phyloP scores from a whole-genome alignment of 2,888 invertebrate species.

The Sepiola atlantica region DNA sequence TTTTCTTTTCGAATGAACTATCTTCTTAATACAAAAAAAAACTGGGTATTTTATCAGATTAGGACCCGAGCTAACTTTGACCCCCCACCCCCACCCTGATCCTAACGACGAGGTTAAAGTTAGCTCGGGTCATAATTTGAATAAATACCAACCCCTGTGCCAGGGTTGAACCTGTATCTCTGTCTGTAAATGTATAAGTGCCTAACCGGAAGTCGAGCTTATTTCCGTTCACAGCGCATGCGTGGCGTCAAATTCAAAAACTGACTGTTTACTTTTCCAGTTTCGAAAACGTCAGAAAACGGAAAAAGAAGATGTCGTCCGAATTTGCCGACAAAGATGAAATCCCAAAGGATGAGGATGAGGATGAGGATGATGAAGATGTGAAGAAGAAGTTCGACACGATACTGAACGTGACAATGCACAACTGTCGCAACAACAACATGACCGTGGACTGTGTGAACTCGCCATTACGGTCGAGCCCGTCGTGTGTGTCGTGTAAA shows the following conservation, averaged over 20 bases:
- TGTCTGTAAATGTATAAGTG: too few species aligned
- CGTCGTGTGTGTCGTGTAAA: background rate
- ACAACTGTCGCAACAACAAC: background rate
- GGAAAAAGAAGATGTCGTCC: too few species aligned
- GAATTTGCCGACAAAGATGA: background rate
- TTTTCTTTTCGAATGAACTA: too few species aligned
- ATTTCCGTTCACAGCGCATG: background rate
- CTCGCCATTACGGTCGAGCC: background rate
- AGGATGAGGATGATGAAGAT: background rate
- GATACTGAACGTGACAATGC: background rate
- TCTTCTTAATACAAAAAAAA: too few species aligned
- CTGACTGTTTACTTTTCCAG: background rate
- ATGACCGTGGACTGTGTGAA: background rate
- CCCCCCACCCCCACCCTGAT: too few species aligned
- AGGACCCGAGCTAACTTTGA: too few species aligned
- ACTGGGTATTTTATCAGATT: too few species aligned
- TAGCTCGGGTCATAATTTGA: too few species aligned
- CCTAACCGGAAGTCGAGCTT: background rate
- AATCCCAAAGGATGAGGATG: background rate
- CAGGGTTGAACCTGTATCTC: background rate
- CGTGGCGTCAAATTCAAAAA: constrained; percentile 11
- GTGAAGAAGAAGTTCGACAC: background rate
- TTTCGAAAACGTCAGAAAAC: background rate
- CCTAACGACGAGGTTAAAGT: too few species aligned
- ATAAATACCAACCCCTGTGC: too few species aligned